Evolutionary conservation across 2,888 invertebrate genomes (phyloP).

Genomic region (Leucophenga montana): DNA sequence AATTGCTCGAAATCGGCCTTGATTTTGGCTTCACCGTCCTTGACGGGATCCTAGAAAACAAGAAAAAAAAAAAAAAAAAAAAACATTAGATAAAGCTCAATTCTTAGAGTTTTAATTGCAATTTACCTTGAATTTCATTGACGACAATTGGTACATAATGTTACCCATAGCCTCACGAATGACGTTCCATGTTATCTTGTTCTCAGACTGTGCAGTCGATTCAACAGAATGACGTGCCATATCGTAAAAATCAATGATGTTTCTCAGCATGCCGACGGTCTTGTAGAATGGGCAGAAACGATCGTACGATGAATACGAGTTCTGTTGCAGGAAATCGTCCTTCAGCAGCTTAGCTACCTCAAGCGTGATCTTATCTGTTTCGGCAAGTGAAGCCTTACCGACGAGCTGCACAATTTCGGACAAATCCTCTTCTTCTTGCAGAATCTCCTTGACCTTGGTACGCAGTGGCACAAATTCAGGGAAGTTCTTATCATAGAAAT

Average conservation of each 20-base stretch:
- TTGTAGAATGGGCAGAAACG: slow-evolving; percentile 99
- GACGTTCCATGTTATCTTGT: slow-evolving; percentile 98
- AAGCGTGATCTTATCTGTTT: slow-evolving; percentile 98
- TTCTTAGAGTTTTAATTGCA: background rate
- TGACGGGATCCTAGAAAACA: slow-evolving; percentile 89
- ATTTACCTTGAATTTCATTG: slow-evolving; percentile 98
- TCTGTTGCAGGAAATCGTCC: slow-evolving; percentile 99
- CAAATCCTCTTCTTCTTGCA: slow-evolving; percentile 98
- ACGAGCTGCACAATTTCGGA: slow-evolving; percentile 99
- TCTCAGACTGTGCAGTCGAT: slow-evolving; percentile 98
- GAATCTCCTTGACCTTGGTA: slow-evolving; percentile 95
- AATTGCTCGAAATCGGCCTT: slow-evolving; percentile 97
- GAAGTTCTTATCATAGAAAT: slow-evolving; percentile 99
- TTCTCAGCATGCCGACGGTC: slow-evolving; percentile 98
- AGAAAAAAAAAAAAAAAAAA: slow-evolving; percentile 38
- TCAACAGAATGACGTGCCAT: slow-evolving; percentile 98
- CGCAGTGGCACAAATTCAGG: slow-evolving; percentile 96
- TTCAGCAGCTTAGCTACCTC: slow-evolving; percentile 98
- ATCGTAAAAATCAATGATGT: slow-evolving; percentile 99
- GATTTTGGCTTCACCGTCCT: slow-evolving; percentile 98
- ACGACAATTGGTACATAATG: slow-evolving; percentile 95
- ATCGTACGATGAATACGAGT: slow-evolving; percentile 96
- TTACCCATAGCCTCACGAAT: slow-evolving; percentile 98
- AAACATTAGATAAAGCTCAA: background rate
- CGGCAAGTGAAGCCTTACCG: slow-evolving; percentile 98